Evolutionary conservation across 2,888 invertebrate genomes (phyloP).

Genomic region (Diarsia dahlii): DNA sequence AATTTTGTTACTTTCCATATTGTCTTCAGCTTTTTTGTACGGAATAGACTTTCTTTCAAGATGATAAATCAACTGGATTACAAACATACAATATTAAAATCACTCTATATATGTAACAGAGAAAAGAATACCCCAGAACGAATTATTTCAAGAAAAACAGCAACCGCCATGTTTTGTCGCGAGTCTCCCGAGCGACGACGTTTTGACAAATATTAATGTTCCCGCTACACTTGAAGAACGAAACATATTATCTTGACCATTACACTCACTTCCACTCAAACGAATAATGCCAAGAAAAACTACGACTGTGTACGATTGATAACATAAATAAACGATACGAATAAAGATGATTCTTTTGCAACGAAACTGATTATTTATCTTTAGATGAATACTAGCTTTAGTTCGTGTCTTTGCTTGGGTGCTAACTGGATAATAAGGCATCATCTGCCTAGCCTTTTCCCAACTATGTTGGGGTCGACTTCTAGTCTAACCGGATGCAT

Average conservation of each 20-base stretch:
- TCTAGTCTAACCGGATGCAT: too few relatives aligned
- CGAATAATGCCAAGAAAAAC: conserved; percentile 63
- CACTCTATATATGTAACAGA: conserved; percentile 3
- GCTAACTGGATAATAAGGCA: too few relatives aligned
- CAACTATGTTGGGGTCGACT: too few relatives aligned
- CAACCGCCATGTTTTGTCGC: conserved; percentile 66
- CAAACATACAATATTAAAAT: conserved; percentile 15
- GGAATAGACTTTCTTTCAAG: neutral
- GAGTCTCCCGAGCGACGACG: conserved; percentile 69
- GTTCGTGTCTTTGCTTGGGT: neutral
- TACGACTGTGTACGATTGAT: conserved; percentile 66
- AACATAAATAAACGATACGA: conserved; percentile 65
- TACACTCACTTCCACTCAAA: conserved; percentile 70
- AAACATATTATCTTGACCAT: conserved; percentile 75
- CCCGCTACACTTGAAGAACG: conserved; percentile 66
- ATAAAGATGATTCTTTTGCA: conserved; percentile 52
- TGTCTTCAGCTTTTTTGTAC: neutral
- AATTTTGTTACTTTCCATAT: neutral
- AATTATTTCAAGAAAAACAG: conserved; percentile 66
- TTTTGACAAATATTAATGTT: conserved; percentile 80
- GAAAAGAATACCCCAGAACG: conserved; percentile 36
- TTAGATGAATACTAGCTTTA: neutral
- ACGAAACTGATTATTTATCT: neutral
- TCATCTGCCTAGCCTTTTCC: too few relatives aligned
- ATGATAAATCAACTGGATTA: neutral